phyloP scores from a whole-genome alignment of 2,797 vertebrate genomes.

The Hydrolagus colliei region DNA sequence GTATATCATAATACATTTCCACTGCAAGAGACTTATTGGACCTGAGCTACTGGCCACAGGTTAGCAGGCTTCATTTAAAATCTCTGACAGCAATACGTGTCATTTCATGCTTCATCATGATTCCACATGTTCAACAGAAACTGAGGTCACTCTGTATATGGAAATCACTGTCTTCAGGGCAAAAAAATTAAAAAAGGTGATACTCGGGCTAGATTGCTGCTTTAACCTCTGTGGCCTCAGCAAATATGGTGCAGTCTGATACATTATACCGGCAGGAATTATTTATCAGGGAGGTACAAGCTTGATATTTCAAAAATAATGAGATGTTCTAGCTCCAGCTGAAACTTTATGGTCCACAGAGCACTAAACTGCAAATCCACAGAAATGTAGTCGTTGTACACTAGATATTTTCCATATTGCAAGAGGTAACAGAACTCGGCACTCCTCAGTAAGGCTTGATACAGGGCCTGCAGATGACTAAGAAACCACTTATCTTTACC shows the following conservation, averaged over 20 bases:
- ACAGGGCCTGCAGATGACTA: background rate
- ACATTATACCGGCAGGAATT: constrained; percentile 99
- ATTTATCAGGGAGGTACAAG: constrained; percentile 99
- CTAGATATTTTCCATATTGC: constrained; percentile 37
- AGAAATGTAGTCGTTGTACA: constrained; percentile 86
- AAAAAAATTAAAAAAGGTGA: constrained; percentile 99
- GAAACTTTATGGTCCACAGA: constrained; percentile 94
- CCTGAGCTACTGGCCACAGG: constrained; percentile 91
- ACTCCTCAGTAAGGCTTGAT: background rate
- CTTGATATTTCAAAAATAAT: constrained; percentile 98
- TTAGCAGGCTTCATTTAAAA: constrained; percentile 97
- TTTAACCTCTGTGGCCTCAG: constrained; percentile 95
- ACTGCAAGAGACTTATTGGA: constrained; percentile 84
- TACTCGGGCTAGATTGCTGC: constrained; percentile 74
- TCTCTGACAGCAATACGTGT: constrained; percentile 98
- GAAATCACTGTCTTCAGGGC: constrained; percentile 99
- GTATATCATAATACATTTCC: constrained; percentile 69
- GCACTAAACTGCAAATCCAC: constrained; percentile 82
- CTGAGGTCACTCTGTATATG: constrained; percentile 98
- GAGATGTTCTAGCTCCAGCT: constrained; percentile 98
- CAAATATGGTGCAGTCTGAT: constrained; percentile 99
- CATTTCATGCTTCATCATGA: constrained; percentile 81
- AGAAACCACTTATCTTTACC: background rate
- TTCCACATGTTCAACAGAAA: constrained; percentile 92
- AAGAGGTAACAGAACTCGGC: background rate